Conservation (phyloP, 2,888 invertebrate genomes). For the Ochropleura plecta region DNA sequence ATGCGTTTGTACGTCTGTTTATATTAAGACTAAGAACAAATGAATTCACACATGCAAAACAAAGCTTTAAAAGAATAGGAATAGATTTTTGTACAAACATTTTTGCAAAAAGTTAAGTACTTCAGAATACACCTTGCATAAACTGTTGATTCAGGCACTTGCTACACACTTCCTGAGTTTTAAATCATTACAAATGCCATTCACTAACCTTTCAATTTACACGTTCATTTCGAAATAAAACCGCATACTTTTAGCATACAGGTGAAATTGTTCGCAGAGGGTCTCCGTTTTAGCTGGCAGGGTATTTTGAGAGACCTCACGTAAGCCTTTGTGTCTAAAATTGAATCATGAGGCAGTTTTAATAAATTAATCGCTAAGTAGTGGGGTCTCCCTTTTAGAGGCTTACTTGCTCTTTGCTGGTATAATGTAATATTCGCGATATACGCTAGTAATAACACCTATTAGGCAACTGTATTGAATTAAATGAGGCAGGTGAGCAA, state of each 20-base stretch:
- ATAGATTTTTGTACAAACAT: background rate
- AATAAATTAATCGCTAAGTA: constrained; percentile 82
- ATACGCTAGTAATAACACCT: constrained; percentile 71
- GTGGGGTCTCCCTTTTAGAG: constrained; percentile 76
- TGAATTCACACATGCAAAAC: background rate
- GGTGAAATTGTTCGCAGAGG: constrained; percentile 29
- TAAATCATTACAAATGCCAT: constrained; percentile 12
- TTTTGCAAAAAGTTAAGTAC: background rate
- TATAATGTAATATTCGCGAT: constrained; percentile 80
- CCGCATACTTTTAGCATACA: constrained; percentile 26
- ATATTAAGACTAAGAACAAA: background rate
- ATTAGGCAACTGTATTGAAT: constrained; percentile 73
- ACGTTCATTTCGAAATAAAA: constrained; percentile 25
- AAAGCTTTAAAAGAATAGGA: background rate
- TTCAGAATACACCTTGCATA: background rate
- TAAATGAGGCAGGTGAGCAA: constrained; percentile 73
- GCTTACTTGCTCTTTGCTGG: constrained; percentile 72
- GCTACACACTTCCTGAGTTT: background rate
- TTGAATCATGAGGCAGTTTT: constrained; percentile 81
- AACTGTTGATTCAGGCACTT: constrained; percentile 8
- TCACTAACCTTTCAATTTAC: constrained; percentile 22
- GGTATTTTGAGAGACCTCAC: constrained; percentile 60
- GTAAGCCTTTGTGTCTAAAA: constrained; percentile 78
- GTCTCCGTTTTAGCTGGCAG: constrained; percentile 18
- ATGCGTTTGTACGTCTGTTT: too few species aligned